Evolutionary conservation across 2,888 invertebrate genomes (phyloP).

Genomic region (Brassicogethes aeneus): DNA sequence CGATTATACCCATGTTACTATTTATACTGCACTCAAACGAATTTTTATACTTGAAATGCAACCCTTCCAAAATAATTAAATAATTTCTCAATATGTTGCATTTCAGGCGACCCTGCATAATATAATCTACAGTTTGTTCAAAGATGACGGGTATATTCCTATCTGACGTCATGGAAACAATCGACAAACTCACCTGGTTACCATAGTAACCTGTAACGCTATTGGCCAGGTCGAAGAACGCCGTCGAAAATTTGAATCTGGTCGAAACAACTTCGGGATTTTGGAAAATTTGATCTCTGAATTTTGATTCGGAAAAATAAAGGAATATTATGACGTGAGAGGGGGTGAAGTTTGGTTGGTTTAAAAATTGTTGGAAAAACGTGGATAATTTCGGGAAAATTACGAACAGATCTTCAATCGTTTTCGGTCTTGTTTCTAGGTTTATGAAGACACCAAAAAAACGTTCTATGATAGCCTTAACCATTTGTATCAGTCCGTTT

Average conservation of each 20-base stretch:
- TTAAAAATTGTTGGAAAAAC: too few relatives aligned
- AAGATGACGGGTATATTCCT: constrained; percentile 17
- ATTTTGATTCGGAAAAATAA: constrained; percentile 25
- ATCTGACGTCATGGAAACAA: constrained; percentile 15
- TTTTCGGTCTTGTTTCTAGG: constrained; percentile 19
- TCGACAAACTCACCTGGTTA: constrained; percentile 18
- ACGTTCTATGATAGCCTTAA: constrained; percentile 24
- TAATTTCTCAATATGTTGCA: too few relatives aligned
- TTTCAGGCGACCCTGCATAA: too few relatives aligned
- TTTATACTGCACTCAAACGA: too few relatives aligned
- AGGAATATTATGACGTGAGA: constrained; percentile 24
- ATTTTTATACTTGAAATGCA: too few relatives aligned
- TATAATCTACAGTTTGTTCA: constrained; percentile 14
- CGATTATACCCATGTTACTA: too few relatives aligned
- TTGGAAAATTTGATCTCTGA: constrained; percentile 14
- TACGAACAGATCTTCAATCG: constrained; percentile 21
- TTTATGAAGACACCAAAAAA: constrained; percentile 23
- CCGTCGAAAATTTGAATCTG: constrained; percentile 13
- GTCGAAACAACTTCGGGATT: constrained; percentile 8
- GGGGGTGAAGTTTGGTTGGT: too few relatives aligned
- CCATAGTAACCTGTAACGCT: constrained; percentile 20
- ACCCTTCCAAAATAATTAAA: too few relatives aligned
- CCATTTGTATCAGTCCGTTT: constrained; percentile 24
- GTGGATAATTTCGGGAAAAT: constrained; percentile 19
- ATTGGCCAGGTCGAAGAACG: constrained; percentile 19